Base-by-base conservation (phyloP, 2,797 vertebrate species). In the Rhabdophis nuchalis region DNA sequence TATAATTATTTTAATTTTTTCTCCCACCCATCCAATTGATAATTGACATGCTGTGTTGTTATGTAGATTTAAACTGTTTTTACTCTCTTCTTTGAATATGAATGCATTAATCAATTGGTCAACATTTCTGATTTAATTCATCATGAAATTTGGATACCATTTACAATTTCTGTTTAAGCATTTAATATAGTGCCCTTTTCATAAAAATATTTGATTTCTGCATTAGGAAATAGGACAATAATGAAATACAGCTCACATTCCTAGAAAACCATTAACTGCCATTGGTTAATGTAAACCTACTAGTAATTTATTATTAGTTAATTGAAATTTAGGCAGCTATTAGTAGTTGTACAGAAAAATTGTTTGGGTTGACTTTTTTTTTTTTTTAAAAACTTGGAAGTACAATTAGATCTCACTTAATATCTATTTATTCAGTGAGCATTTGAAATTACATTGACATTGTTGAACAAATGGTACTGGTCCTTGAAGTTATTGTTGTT, bases 121-220 rank as follows among this genome's bases (percentile, higher is more conserved):
- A 36, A 32, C 32, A 72, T 41, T 72, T 89, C 7, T 27, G 1
- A 1, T 93, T 96, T 91, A 52, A 29, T 60, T 60, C 16, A 52
- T 61, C 87, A 88, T 50, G 52, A 52, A 52, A n/a, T n/a, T 20
- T 72, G 41, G n/a, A 14, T 68, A 20, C 88, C 58, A 53, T 89
- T 53, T 89, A 53, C 18, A 89, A 54, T n/a, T 50, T 68, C 64
- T 68, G 50, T 68, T 89, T 89, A 89, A 89, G 61, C 50, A 94
- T 91, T 92, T 93, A 64, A 85, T 94, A 96, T 12, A 29, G 87
- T 95, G 94, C 90, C 82, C 91, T 87, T 94, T 50, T 85, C 29
- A 61, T 58, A 85, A 96, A 96, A 90, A 88, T 93, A 11, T 95
- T 94, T 94, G 91, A 92, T 87, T 56, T 41, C 87, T 16, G 10